Conservation (phyloP, 2,113 vertebrate genomes). For the Mormyrus lacerda region DNA sequence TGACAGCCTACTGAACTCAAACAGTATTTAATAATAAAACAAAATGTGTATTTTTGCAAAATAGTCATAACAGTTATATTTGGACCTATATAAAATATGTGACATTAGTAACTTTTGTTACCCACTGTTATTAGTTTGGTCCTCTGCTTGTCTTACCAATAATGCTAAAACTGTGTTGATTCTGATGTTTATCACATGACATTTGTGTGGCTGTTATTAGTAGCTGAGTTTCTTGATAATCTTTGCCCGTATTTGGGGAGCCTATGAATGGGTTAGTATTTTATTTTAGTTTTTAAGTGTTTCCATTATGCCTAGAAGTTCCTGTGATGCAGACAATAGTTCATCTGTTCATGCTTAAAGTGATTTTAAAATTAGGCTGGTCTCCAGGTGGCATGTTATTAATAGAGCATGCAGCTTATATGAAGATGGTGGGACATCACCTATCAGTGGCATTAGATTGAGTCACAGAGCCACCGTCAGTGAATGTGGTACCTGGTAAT, state of each 20-base stretch:
- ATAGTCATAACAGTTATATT: neutral
- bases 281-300: neutral
- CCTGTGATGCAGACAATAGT: neutral
- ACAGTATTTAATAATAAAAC: neutral
- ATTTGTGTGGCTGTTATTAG: neutral
- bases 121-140: neutral
- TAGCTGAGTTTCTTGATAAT: neutral
- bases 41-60: slow-evolving; percentile 10
- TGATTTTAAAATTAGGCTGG: neutral
- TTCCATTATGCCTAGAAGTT: neutral
- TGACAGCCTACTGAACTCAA: neutral
- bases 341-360: neutral
- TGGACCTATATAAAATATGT: neutral
- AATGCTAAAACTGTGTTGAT: neutral
- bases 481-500: neutral
- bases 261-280: neutral
- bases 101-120: neutral
- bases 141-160: neutral
- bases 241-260: neutral
- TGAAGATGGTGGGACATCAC: neutral
- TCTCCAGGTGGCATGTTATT: neutral
- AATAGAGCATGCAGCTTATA: neutral
- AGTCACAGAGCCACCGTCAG: neutral
- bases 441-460: neutral
- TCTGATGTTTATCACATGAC: neutral